A percentile compares a stretch with the other conserved stretches of the same genome.
These are phyloP conservation scores for Echiichthys vipera DNA, from an alignment of 2,797 vertebrate species.

Conservation along the genomic window DNA sequence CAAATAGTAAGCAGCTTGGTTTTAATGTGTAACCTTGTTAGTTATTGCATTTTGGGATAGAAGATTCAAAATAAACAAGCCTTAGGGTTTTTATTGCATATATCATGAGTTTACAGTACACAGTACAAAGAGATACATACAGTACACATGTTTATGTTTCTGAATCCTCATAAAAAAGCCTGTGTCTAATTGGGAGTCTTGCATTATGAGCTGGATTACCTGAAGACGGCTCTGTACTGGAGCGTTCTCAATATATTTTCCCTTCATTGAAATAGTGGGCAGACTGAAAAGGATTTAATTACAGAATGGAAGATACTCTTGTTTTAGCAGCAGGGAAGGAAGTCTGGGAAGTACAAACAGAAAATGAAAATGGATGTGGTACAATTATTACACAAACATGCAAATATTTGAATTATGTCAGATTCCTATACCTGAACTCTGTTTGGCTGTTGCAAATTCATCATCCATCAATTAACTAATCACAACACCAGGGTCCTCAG, in stretches of 20 bases:
- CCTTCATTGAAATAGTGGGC: slow-evolving; percentile 13
- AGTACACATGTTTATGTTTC: slow-evolving; percentile 4
- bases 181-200: slow-evolving; percentile 16
- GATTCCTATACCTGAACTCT: background rate
- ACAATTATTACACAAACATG: slow-evolving; percentile 1
- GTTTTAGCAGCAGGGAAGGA: slow-evolving; percentile 11
- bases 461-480: no score
- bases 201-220: slow-evolving; percentile 5
- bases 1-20: slow-evolving; percentile 40
- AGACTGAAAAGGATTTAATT: slow-evolving; percentile 21
- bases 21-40: slow-evolving; percentile 57
- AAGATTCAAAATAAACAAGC: slow-evolving; percentile 44
- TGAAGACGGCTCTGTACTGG: background rate
- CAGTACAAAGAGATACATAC: slow-evolving; percentile 1
- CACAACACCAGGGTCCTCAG: background rate
- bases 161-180: slow-evolving; percentile 25
- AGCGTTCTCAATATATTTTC: slow-evolving; percentile 11
- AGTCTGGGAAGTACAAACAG: slow-evolving; percentile 17
- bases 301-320: background rate
- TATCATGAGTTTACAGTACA: slow-evolving; percentile 18
- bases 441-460: no score
- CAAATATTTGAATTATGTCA: slow-evolving; percentile 5
- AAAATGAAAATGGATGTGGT: slow-evolving; percentile 35
- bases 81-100: slow-evolving; percentile 31
- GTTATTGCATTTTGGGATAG: slow-evolving; percentile 31